Evolutionary conservation across 2,113 vertebrate genomes (phyloP).

Genomic region (Macrotis lagotis): DNA sequence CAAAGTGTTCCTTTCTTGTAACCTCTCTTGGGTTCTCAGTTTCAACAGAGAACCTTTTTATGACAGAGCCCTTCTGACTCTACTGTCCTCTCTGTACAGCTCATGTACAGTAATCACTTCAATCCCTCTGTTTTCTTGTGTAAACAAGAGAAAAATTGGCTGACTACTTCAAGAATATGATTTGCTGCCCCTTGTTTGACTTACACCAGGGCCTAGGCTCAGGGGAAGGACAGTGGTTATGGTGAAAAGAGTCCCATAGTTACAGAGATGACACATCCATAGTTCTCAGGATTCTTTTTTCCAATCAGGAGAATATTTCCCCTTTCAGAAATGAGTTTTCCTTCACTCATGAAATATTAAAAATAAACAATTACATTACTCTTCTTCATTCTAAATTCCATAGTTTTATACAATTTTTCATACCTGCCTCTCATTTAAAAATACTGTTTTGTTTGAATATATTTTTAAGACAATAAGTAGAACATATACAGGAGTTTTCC

Average conservation of each 20-base stretch:
- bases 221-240: not conserved
- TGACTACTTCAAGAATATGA: accelerated
- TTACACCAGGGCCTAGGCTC: not conserved
- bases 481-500: constrained; percentile 15
- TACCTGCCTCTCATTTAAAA: constrained; percentile 36
- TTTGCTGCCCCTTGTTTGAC: not conserved
- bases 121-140: not conserved
- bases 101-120: not conserved
- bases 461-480: constrained; percentile 63
- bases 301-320: not conserved
- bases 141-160: not conserved
- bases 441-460: constrained; percentile 50
- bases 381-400: not conserved
- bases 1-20: not conserved
- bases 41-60: not conserved
- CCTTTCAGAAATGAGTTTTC: not conserved
- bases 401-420: constrained; percentile 55
- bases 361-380: not conserved
- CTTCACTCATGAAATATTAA: not conserved
- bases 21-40: not conserved
- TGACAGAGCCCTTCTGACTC: not conserved
- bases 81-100: not conserved
- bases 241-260: not conserved
- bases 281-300: not conserved
- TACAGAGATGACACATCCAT: not conserved